phyloP scores from a whole-genome alignment of 2,888 invertebrate species.

The Coleophora deauratella region DNA sequence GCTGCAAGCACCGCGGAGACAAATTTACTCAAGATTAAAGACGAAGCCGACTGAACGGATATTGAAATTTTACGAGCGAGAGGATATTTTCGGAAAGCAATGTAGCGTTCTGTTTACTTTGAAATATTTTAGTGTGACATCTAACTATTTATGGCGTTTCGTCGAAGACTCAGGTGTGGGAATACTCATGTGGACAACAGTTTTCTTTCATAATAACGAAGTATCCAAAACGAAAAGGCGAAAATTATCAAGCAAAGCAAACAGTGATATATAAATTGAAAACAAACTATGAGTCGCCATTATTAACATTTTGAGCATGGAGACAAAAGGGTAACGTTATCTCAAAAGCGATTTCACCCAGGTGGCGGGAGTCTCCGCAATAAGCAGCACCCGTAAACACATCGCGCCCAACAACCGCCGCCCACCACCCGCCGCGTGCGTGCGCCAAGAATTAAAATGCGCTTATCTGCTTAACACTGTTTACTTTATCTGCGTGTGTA shows the following conservation, averaged over 20 bases:
- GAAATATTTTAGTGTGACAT: conserved; percentile 25
- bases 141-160: conserved; percentile 18
- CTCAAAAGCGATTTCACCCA: conserved; percentile 13
- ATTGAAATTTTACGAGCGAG: conserved; percentile 46
- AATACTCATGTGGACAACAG: background rate
- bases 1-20: conserved; percentile 22
- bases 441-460: conserved; percentile 10
- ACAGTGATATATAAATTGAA: background rate
- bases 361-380: conserved; percentile 9
- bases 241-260: too few relatives aligned
- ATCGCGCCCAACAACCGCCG: conserved; percentile 6
- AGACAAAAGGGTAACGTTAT: conserved; percentile 17
- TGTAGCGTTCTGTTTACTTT: conserved; percentile 21
- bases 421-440: background rate
- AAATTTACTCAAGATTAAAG: conserved; percentile 45
- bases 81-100: conserved; percentile 29
- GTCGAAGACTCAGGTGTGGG: background rate
- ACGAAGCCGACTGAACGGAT: conserved; percentile 35
- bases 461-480: conserved; percentile 12
- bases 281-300: conserved; percentile 9
- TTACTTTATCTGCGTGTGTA: conserved; percentile 4
- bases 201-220: too few relatives aligned
- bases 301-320: conserved; percentile 14
- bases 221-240: too few relatives aligned
- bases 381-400: conserved; percentile 19